Evolutionary conservation across 2,888 invertebrate genomes (phyloP).

Genomic region (Thysanoteuthis rhombus): DNA sequence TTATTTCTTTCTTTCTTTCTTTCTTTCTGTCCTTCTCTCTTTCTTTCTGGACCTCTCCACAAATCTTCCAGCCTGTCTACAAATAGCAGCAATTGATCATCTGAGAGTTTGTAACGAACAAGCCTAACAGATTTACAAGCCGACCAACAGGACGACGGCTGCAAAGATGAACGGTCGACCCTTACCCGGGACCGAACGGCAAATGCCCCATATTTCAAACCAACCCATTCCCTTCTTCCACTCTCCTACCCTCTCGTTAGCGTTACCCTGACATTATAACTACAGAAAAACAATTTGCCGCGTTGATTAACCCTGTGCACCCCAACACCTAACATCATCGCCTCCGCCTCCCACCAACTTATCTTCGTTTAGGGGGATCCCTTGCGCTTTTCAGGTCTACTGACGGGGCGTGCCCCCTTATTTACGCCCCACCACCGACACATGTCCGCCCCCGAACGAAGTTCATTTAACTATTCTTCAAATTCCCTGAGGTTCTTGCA

Average conservation of each 20-base stretch:
- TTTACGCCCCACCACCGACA: background rate
- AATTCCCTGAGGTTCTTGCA: background rate
- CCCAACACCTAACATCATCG: background rate
- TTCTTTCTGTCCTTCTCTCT: background rate
- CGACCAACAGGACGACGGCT: background rate
- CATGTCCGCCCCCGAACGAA: background rate
- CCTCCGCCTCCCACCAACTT: background rate
- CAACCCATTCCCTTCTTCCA: background rate
- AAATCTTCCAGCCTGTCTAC: background rate
- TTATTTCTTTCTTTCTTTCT: too few relatives aligned
- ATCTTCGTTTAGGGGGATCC: background rate
- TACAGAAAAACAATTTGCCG: background rate
- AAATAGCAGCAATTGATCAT: background rate
- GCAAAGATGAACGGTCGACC: background rate
- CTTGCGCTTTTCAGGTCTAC: conserved; percentile 12
- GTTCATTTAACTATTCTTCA: background rate
- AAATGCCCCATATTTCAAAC: background rate
- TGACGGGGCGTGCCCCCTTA: conserved; percentile 12
- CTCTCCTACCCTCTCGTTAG: background rate
- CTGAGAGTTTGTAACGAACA: background rate
- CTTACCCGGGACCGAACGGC: background rate
- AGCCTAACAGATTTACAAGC: background rate
- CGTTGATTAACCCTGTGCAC: background rate
- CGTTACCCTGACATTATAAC: background rate
- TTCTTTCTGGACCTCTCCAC: too few relatives aligned